Evolutionary conservation across 1,140 invertebrate species (phyloP).

Genomic region (Dufourea novaeangliae): DNA sequence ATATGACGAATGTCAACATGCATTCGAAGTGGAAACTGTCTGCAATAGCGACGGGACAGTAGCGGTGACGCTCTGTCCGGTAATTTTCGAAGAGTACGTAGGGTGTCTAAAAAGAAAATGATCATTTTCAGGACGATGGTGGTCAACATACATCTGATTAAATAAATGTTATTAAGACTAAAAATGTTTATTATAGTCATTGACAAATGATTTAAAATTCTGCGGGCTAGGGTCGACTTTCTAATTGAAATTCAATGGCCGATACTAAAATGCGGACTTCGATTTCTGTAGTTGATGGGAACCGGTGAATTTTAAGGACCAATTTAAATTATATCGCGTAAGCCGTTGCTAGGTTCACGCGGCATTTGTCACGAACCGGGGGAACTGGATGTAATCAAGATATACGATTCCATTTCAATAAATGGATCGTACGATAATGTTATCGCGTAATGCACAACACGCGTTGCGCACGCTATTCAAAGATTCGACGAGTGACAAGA

Average conservation of each 20-base stretch:
- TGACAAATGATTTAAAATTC: neutral
- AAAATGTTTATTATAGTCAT: neutral
- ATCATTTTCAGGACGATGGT: too few relatives aligned
- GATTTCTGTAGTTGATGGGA: slow-evolving; percentile 15
- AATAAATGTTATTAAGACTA: too few relatives aligned
- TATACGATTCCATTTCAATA: slow-evolving; percentile 19
- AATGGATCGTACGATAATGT: slow-evolving; percentile 28
- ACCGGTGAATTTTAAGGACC: neutral
- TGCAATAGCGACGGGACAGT: too few relatives aligned
- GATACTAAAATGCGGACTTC: neutral
- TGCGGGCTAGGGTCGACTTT: neutral
- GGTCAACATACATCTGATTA: too few relatives aligned
- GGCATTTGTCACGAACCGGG: slow-evolving; percentile 19
- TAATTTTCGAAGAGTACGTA: too few relatives aligned
- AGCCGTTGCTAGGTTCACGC: slow-evolving; percentile 1
- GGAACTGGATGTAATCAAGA: slow-evolving; percentile 26
- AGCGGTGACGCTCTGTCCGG: too few relatives aligned
- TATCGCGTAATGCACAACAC: neutral
- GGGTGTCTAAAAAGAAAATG: too few relatives aligned
- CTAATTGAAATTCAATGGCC: slow-evolving; percentile 22
- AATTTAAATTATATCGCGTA: slow-evolving; percentile 27
- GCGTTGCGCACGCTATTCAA: neutral
- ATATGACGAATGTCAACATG: neutral
- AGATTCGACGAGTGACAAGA: neutral
- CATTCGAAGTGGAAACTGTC: too few relatives aligned